Evolutionary conservation across 2,113 vertebrate genomes (phyloP).

Genomic region (Mus spicilegus): DNA sequence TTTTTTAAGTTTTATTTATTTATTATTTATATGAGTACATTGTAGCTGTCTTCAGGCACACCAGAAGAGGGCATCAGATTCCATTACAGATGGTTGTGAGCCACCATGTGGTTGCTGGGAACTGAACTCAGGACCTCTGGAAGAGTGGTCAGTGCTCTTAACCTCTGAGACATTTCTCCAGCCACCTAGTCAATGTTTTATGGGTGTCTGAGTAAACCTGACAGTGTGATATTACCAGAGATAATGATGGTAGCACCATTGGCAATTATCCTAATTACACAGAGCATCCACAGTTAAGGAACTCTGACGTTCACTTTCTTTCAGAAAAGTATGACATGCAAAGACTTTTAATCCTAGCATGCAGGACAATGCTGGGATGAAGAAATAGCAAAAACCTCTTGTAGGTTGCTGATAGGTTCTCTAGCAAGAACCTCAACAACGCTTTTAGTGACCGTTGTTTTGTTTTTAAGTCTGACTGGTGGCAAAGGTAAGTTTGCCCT

Average conservation of each 20-base stretch:
- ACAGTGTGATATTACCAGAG: neutral
- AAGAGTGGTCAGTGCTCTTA: no score
- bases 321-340: neutral
- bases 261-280: slow-evolving; percentile 50
- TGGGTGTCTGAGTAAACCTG: neutral
- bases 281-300: neutral
- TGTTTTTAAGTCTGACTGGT: slow-evolving; percentile 22
- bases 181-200: neutral
- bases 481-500: neutral
- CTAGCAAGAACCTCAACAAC: neutral
- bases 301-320: slow-evolving; percentile 49
- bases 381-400: slow-evolving; percentile 22
- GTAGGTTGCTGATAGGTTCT: no score
- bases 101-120: no score
- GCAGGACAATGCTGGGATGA: neutral
- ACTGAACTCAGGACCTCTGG: no score
- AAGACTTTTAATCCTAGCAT: slow-evolving; percentile 41
- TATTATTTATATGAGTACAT: no score
- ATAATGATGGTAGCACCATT: neutral
- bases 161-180: no score
- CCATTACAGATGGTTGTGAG: no score
- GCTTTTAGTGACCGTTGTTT: neutral
- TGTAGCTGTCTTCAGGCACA: no score
- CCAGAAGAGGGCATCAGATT: no score
- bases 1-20: no score